A percentile compares a stretch with the other conserved stretches of the same genome.
phyloP scores from a whole-genome alignment of 64 coral and sea anemone species.

The Montipora cactus region DNA sequence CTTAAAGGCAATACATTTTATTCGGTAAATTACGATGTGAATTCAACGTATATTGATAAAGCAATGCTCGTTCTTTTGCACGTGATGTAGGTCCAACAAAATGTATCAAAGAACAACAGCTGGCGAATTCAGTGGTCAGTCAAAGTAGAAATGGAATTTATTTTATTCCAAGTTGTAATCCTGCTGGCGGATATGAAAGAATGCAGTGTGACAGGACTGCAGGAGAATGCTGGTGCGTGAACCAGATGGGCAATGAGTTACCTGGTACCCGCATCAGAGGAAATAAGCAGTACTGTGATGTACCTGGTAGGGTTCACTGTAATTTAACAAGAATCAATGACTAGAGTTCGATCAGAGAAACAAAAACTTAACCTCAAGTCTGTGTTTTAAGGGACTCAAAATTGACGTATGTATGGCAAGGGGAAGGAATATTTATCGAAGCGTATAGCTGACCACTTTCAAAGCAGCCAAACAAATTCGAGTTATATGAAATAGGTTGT shows the following conservation, averaged over 20 bases:
- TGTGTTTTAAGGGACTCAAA: too few species aligned
- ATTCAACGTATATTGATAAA: not conserved
- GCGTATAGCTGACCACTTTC: too few species aligned
- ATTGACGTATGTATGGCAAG: too few species aligned
- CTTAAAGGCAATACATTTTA: too few species aligned
- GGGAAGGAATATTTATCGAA: too few species aligned
- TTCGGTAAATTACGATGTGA: too few species aligned
- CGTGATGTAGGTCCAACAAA: conserved; percentile 52
- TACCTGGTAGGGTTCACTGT: conserved; percentile 65
- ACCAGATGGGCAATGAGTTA: conserved; percentile 83
- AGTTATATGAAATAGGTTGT: too few species aligned
- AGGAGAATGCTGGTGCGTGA: conserved; percentile 93
- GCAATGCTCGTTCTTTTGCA: not conserved
- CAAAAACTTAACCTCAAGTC: too few species aligned
- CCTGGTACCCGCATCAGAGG: conserved; percentile 77
- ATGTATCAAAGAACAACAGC: conserved; percentile 68
- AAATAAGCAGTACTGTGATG: conserved; percentile 73
- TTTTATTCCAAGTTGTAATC: conserved; percentile 76
- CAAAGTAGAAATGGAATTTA: conserved; percentile 8
- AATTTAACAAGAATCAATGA: too few species aligned
- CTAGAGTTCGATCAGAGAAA: too few species aligned
- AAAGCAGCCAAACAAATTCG: too few species aligned
- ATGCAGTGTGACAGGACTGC: conserved; percentile 75
- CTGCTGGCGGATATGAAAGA: conserved; percentile 77
- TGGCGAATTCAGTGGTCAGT: not conserved